Evolutionary conservation across 2,797 vertebrate genomes (phyloP).

Genomic region (Tapera naevia): DNA sequence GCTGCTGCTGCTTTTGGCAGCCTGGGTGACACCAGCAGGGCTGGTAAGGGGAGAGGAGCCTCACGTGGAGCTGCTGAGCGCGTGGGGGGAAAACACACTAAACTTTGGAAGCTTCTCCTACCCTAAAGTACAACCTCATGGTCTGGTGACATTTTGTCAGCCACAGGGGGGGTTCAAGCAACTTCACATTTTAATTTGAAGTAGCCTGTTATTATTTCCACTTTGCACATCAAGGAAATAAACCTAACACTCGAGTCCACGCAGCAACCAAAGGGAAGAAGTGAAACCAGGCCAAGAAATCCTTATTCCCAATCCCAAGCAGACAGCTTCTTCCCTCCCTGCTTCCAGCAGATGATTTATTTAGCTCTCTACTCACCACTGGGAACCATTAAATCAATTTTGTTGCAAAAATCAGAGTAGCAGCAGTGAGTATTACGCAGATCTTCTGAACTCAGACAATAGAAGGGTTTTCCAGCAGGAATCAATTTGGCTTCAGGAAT

Average conservation of each 20-base stretch:
- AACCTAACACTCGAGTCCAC: background rate
- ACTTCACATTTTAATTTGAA: background rate
- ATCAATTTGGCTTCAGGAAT: slow-evolving; percentile 85
- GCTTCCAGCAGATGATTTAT: background rate
- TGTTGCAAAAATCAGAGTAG: slow-evolving; percentile 96
- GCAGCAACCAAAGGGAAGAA: background rate
- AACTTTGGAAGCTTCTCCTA: background rate
- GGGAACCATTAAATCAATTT: slow-evolving; percentile 89
- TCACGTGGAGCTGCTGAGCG: background rate
- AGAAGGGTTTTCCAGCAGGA: slow-evolving; percentile 93
- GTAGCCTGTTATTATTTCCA: background rate
- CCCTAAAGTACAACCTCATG: background rate
- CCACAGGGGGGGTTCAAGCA: background rate
- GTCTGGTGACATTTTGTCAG: background rate
- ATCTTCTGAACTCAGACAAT: slow-evolving; percentile 91
- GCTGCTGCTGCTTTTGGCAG: background rate
- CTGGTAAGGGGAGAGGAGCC: background rate
- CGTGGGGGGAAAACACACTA: background rate
- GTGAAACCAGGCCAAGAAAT: background rate
- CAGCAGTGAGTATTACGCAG: slow-evolving; percentile 95
- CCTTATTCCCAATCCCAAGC: background rate
- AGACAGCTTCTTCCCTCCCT: background rate
- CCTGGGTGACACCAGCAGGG: background rate
- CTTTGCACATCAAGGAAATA: background rate
- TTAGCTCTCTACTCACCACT: slow-evolving; percentile 80